Evolutionary conservation across 53 echinoderm and acorn worm species (phyloP).

Genomic region (Zoroaster sp.): DNA sequence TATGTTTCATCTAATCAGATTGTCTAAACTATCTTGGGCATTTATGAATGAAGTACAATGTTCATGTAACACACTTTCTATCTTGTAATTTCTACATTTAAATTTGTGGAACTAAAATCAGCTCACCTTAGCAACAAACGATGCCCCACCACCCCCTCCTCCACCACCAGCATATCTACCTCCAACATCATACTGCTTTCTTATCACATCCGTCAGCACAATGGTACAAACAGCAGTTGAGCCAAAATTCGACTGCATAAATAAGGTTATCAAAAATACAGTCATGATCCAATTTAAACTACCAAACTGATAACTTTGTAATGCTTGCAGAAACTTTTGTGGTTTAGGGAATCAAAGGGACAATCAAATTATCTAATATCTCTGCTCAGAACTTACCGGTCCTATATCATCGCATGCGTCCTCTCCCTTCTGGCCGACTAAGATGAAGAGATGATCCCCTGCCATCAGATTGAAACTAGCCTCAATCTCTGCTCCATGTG

Average conservation of each 20-base stretch:
- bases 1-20: no score
- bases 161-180: conserved; percentile 79
- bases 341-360: neutral
- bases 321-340: no score
- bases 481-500: conserved; percentile 67
- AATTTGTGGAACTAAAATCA: neutral
- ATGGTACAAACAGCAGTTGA: conserved; percentile 40
- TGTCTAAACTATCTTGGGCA: no score
- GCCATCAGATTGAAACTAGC: conserved; percentile 69
- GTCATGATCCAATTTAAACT: neutral
- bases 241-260: conserved; percentile 32
- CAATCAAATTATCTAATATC: no score
- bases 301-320: neutral
- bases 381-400: neutral
- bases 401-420: conserved; percentile 66
- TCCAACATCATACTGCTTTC: conserved; percentile 41
- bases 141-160: conserved; percentile 89
- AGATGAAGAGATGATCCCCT: conserved; percentile 67
- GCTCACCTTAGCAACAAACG: conserved; percentile 74
- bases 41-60: no score
- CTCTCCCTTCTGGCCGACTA: conserved; percentile 87
- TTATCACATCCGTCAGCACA: neutral
- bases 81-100: no score
- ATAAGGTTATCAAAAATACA: neutral
- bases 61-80: no score